phyloP scores from a whole-genome alignment of 2,888 invertebrate genomes.

The Acrobasis suavella region DNA sequence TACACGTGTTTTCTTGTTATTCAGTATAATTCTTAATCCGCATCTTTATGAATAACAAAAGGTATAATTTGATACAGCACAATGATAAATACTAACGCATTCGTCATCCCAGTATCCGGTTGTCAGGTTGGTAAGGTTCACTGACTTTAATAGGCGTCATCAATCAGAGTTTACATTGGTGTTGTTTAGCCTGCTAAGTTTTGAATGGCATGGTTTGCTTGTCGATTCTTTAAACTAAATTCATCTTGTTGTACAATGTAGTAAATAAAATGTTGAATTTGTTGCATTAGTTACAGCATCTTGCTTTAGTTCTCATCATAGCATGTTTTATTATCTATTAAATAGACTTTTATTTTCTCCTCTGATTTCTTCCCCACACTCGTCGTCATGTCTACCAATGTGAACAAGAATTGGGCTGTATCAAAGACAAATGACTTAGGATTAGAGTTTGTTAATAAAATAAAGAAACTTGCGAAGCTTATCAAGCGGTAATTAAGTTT shows the following conservation, averaged over 20 bases:
- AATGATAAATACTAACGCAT: slow-evolving; percentile 35
- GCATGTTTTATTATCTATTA: no score
- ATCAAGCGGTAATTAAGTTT: slow-evolving; percentile 5
- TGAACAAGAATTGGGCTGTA: background rate
- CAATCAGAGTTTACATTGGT: slow-evolving; percentile 22
- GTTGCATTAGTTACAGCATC: no score
- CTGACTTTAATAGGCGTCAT: slow-evolving; percentile 38
- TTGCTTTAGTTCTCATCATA: no score
- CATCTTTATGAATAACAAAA: slow-evolving; percentile 5
- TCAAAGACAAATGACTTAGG: slow-evolving; percentile 11
- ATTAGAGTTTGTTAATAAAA: slow-evolving; percentile 11
- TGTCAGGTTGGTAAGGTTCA: slow-evolving; percentile 40
- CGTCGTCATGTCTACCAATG: background rate
- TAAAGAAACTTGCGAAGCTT: slow-evolving; percentile 1
- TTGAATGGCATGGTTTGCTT: no score
- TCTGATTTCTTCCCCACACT: no score
- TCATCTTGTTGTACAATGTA: no score
- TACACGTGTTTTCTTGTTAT: background rate
- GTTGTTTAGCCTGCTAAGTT: no score
- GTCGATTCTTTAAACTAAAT: no score
- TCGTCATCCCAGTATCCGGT: slow-evolving; percentile 42
- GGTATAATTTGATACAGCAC: slow-evolving; percentile 9
- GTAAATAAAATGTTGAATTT: no score
- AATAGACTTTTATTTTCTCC: no score
- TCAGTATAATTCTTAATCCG: background rate